Evolutionary conservation across 2,797 vertebrate species (phyloP).

Genomic region (Hippoglossus hippoglossus): DNA sequence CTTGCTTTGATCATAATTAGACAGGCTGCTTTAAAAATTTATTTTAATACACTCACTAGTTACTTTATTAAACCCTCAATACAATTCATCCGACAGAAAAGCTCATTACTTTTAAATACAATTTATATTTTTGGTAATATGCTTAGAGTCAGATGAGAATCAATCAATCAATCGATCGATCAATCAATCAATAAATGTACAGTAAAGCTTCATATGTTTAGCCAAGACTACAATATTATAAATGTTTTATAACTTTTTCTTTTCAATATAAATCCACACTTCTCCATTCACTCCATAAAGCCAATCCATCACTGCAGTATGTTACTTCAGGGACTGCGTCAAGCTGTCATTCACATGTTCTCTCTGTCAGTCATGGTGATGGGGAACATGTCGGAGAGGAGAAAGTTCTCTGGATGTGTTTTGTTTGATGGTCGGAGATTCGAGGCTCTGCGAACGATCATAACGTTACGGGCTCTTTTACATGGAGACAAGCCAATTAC

Average conservation of each 20-base stretch:
- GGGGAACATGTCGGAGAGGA: constrained; percentile 37
- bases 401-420: constrained; percentile 42
- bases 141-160: background rate
- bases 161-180: no score
- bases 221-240: no score
- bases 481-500: constrained; percentile 75
- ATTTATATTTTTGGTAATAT: background rate
- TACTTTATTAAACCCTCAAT: constrained; percentile 2
- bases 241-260: no score
- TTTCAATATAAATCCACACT: background rate
- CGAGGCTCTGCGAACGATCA: constrained; percentile 71
- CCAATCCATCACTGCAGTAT: constrained; percentile 41
- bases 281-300: constrained; percentile 15
- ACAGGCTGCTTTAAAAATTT: constrained; percentile 7
- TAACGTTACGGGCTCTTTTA: constrained; percentile 50
- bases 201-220: no score
- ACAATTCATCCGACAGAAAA: background rate
- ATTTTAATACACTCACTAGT: constrained; percentile 4
- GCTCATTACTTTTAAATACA: background rate
- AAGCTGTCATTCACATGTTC: constrained; percentile 62
- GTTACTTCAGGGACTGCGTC: constrained; percentile 37
- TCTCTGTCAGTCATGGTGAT: constrained; percentile 70
- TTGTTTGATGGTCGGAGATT: constrained; percentile 33
- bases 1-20: constrained; percentile 26
- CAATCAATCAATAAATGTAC: constrained; percentile 17